Evolutionary conservation across 2,113 vertebrate genomes (phyloP), one percentile per base, ranked within the genome.

Genomic region (Charina bottae): DNA sequence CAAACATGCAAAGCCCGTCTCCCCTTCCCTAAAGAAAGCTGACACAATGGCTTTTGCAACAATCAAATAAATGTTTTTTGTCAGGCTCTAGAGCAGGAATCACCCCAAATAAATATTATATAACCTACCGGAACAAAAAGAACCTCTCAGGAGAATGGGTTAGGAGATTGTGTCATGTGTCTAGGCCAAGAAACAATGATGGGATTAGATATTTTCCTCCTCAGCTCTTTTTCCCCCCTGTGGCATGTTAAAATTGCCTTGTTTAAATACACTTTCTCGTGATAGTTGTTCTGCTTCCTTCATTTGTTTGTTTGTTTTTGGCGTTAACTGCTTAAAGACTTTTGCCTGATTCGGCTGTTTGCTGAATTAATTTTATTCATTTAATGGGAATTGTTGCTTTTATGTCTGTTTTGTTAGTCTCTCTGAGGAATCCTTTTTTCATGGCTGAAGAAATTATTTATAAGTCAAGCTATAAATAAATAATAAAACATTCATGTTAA

Each of bases 331-430:
- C 33, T 78, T 78, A 21, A 78, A 42, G 33, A 21, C 2, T 78
- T 78, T 78, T 78, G 72, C 33, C 72, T 78, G 72, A 42, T 78
- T 42, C 33, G 42, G 72, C 72, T 78, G 2, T 78, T 78, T 78
- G 72, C 72, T 0, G 17, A 78, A 78, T 21, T 42, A 78, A 78
- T 42, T 42, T 21, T 78, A 78, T 78, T 78, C 72, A 78, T 21
- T 78, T 78, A 78, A 78, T 78, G 72, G 72, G 72, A 78, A 78
- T 78, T 78, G 64, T 68, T 68, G 33, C 42, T 78, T 78, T 78
- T 42, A 42, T 4, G 33, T 78, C 72, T 78, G 42, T 78, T 78
- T 78, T 42, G 72, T 78, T 78, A 78, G 72, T 42, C 72, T 78
- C 72, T 78, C 33, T 78, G 33, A 78, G 72, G 72, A 78, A 21